Base-by-base conservation (phyloP, 2,888 invertebrate species). In the Meloe dianella region DNA sequence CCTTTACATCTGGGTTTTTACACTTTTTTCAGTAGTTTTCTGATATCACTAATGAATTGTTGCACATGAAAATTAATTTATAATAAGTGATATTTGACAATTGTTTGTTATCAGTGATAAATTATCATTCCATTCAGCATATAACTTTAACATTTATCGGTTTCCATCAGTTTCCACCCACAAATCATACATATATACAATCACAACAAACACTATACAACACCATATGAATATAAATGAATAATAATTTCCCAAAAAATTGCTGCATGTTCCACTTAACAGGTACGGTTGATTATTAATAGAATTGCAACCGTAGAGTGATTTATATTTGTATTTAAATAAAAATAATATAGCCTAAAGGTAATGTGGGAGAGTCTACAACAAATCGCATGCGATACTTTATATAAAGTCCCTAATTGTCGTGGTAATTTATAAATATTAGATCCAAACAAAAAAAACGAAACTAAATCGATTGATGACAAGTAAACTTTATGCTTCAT, bases 181-280 rank as follows among this genome's bases (percentile, higher is more conserved):
- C 77, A 70, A 71, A 69, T 71, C 70, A 66, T 70, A n/a, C n/a
- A n/a, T n/a, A n/a, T n/a, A 66, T n/a, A 41, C 68, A 73, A 75
- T 75, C 70, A 72, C 74, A 73, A 63, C 60, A 66, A 57, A 67
- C 68, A 68, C 70, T 14, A 58, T 41, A 66, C 63, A 63, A 59
- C 63, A 63, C 63, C 4, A 10, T 47, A 47, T 47, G 47, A 47
- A 47, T 41, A 17, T 41, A 41, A 17, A 41, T 20, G 47, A 20
- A 47, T 47, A 47, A 47, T 75, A 74, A 74, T 75, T 73, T 67
- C 64, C 68, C 65, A 65, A 67, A 71, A 71, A 68, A 67, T 68
- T 62, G 63, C 64, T 62, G 63, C 64, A 66, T 73, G 76, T 77
- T 76, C 77, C 75, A 77, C 75, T 77, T 77, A 76, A 74, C 75